Evolutionary conservation across 2,797 vertebrate species (phyloP).

Genomic region (Diceros bicornis): DNA sequence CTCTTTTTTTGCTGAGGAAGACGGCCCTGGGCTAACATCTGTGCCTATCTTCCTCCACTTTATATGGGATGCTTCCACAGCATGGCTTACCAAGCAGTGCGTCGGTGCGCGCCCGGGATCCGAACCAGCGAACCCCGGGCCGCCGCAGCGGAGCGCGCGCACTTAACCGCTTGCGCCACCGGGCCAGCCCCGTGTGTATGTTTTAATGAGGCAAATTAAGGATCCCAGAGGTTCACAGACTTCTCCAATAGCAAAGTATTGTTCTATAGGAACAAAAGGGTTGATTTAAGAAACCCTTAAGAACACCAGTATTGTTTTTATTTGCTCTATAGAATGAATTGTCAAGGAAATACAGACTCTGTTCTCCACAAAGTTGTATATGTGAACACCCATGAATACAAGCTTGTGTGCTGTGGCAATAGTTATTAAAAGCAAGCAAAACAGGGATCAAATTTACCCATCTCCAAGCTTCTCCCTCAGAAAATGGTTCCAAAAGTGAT

Average conservation of each 20-base stretch:
- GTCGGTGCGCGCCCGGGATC: too few relatives aligned
- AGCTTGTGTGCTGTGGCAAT: background rate
- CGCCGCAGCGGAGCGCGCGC: too few relatives aligned
- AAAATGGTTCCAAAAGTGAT: background rate
- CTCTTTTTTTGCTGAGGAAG: too few relatives aligned
- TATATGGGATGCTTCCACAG: too few relatives aligned
- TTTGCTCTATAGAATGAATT: conserved; percentile 41
- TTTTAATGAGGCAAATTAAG: conserved; percentile 20
- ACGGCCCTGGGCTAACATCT: too few relatives aligned
- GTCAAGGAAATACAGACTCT: conserved; percentile 14
- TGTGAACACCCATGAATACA: background rate
- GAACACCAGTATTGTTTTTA: conserved; percentile 45
- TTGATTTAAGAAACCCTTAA: background rate
- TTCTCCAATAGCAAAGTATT: background rate
- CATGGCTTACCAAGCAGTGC: too few relatives aligned
- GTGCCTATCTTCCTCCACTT: too few relatives aligned
- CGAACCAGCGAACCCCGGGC: too few relatives aligned
- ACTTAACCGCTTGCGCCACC: too few relatives aligned
- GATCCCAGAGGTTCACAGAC: background rate
- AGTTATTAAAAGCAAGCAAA: background rate
- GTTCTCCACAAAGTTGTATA: background rate
- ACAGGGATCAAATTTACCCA: background rate
- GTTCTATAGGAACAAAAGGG: background rate
- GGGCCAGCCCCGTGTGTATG: too few relatives aligned
- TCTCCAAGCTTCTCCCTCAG: background rate